Evolutionary conservation across 2,113 vertebrate genomes (phyloP), one percentile per base, ranked within the genome.

Genomic region (Apus apus): DNA sequence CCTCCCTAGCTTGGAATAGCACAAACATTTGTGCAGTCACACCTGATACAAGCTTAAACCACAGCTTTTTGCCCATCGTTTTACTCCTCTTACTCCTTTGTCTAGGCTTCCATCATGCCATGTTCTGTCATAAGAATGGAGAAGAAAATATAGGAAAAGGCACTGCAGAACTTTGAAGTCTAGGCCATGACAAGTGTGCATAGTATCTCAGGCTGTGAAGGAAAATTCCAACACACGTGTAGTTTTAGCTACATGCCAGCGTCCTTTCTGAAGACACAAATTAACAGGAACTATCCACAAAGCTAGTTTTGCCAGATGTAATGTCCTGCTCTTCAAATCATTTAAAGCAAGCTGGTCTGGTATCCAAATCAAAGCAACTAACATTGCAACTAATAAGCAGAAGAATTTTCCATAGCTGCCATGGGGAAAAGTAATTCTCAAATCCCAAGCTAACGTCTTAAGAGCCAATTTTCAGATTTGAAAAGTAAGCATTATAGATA

Each of bases 121-220:
- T 3, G 15, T 60, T 43, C 75, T 60, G 27, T 14, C 21, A 32
- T 60, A 89, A 57, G 20, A 76, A 76, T 9, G 21, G 20, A 67
- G 43, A 22, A 76, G 30, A 77, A 9, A 15, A n/a, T 2, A 53
- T 2, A 8, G 29, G n/a, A 77, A 73, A 68, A 73, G 23, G 46
- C 51, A 74, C 21, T 10, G 45, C 40, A 82, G 72, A 66, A 25
- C 20, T 64, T 43, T 25, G 54, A 20, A 79, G 45, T 57, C 36
- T 53, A 65, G 0, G 0, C 38, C 16, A 40, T 8, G 18, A 48
- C 5, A 43, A 77, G 60, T 2, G 9, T 38, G 34, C 58, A 8
- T 0, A 43, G n/a, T 19, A 75, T n/a, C 85, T 48, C 34, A 6
- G 54, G 30, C 43, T 70, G 12, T 21, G 53, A 62, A 93, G 66